Conservation (phyloP, 1,140 invertebrate species). For the Zaprionus africanus region DNA sequence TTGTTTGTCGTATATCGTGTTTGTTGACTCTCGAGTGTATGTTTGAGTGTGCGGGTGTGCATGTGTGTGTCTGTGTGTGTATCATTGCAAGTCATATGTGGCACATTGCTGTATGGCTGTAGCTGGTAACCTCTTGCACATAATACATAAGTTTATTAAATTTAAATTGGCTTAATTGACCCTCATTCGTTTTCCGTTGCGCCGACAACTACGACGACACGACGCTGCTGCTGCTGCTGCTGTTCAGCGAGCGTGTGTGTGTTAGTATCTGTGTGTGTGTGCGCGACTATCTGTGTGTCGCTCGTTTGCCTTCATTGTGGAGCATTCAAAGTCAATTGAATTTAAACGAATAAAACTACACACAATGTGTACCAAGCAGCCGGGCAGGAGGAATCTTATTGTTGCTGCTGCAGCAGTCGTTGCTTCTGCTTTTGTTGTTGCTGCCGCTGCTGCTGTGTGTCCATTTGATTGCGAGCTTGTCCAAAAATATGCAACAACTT, state of each 20-base stretch:
- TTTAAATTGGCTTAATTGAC: conserved; percentile 84
- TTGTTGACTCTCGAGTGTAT: background rate
- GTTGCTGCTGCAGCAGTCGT: conserved; percentile 17
- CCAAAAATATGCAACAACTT: conserved; percentile 63
- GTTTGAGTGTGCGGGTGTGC: background rate
- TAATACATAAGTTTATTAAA: conserved; percentile 84
- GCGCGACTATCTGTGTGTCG: conserved; percentile 20
- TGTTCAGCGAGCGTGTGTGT: conserved; percentile 6
- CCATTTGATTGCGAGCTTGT: conserved; percentile 19
- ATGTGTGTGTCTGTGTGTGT: conserved; percentile 46
- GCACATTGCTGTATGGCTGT: conserved; percentile 49
- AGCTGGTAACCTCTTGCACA: conserved; percentile 82
- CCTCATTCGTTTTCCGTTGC: conserved; percentile 82
- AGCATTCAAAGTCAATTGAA: conserved; percentile 83
- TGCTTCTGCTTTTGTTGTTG: conserved; percentile 14
- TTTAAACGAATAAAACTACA: conserved; percentile 81
- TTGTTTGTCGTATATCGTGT: background rate
- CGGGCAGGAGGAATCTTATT: conserved; percentile 12
- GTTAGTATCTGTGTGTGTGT: background rate
- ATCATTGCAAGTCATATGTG: conserved; percentile 67
- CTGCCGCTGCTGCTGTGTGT: conserved; percentile 18
- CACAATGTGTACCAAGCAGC: conserved; percentile 53
- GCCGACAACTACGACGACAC: conserved; percentile 63
- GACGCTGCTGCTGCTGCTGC: background rate
- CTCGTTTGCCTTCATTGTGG: conserved; percentile 75